phyloP scores from a whole-genome alignment of 2,113 vertebrate genomes.

The Pluvialis apricaria region DNA sequence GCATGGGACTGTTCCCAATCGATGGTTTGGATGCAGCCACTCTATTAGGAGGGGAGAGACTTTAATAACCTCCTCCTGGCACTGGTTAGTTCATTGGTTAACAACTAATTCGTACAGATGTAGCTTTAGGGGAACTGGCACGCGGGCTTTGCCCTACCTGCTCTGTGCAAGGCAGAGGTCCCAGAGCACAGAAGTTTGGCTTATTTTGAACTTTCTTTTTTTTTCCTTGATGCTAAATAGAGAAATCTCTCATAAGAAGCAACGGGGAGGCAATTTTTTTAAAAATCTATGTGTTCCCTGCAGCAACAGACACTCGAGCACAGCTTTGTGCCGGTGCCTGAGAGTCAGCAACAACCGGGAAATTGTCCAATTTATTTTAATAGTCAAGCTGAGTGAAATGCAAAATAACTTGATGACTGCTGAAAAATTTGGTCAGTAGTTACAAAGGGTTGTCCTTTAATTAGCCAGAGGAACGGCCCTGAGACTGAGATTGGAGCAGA shows the following conservation, averaged over 20 bases:
- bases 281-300: background rate
- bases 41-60: background rate
- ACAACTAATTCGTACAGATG: background rate
- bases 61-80: background rate
- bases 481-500: background rate
- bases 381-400: background rate
- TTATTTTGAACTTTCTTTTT: background rate
- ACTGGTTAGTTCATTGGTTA: background rate
- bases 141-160: background rate
- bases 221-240: background rate
- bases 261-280: background rate
- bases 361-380: background rate
- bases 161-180: background rate
- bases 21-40: background rate
- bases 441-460: background rate
- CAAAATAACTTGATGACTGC: background rate
- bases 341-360: background rate
- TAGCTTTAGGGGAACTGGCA: background rate
- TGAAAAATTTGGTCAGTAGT: background rate
- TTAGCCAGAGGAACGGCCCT: background rate
- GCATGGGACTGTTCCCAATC: background rate
- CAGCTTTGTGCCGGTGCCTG: background rate
- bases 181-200: background rate
- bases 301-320: background rate
- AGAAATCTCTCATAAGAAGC: background rate